These are phyloP conservation scores for Aromia moschata DNA, from an alignment of 2,888 invertebrate genomes.

Conservation along the genomic window DNA sequence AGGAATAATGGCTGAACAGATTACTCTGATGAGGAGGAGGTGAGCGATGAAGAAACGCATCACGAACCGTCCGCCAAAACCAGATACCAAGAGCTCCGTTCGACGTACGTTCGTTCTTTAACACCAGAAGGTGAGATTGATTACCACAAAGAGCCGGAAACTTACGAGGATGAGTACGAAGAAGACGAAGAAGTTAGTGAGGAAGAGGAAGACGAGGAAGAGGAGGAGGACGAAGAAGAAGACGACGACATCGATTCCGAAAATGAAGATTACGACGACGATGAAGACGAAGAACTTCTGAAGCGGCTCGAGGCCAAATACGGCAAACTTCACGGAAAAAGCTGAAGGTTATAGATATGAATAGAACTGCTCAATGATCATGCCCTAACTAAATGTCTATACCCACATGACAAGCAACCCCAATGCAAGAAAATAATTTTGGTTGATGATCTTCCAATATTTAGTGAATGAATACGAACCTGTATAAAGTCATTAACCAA, in stretches of 20 bases:
- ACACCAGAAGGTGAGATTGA: conserved; percentile 54
- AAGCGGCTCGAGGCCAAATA: conserved; percentile 78
- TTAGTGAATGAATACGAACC: too few species aligned
- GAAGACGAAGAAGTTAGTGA: conserved; percentile 62
- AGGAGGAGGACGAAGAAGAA: too few species aligned
- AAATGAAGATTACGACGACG: conserved; percentile 64
- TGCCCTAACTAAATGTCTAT: too few species aligned
- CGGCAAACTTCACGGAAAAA: conserved; percentile 68
- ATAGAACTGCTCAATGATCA: background rate
- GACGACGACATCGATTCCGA: conserved; percentile 65
- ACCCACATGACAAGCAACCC: too few species aligned
- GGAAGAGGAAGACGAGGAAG: conserved; percentile 58
- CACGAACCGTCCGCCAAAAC: conserved; percentile 47
- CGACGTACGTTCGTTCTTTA: conserved; percentile 56
- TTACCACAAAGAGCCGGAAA: conserved; percentile 39
- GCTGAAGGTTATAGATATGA: conserved; percentile 5
- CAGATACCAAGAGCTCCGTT: conserved; percentile 57
- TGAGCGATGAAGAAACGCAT: conserved; percentile 51
- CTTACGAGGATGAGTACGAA: conserved; percentile 60
- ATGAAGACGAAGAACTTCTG: conserved; percentile 76
- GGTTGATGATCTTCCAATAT: too few species aligned
- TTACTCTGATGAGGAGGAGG: conserved; percentile 61
- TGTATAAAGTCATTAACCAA: too few species aligned
- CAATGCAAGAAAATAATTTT: too few species aligned
- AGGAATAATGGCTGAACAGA: conserved; percentile 44